Conservation (phyloP, 2,797 vertebrate species). For the Myotis planiceps region DNA sequence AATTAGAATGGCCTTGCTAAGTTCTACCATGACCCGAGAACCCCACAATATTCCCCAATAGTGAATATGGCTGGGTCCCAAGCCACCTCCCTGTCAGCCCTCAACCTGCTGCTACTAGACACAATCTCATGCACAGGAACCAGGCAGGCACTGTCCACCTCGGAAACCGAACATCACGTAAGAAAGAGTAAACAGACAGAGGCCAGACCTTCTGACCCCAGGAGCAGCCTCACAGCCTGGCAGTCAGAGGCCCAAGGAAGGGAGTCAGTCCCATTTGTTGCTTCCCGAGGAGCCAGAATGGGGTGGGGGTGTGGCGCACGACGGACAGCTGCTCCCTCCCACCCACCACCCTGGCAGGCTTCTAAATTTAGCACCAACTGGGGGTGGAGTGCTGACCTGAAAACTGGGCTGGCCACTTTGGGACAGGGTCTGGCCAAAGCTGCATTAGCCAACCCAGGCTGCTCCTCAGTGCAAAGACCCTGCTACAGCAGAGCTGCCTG, state of each 20-base stretch:
- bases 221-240: not conserved
- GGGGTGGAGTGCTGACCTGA: not conserved
- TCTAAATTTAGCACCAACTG: conserved; percentile 7
- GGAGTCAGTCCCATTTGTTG: not conserved
- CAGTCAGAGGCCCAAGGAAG: not conserved
- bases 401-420: not conserved
- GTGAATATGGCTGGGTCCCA: not conserved
- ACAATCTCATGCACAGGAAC: not conserved
- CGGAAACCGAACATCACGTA: not conserved
- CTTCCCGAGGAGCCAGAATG: not conserved
- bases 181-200: not conserved
- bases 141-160: not conserved
- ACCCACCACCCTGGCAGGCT: not conserved
- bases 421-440: not conserved
- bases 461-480: not conserved
- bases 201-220: not conserved
- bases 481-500: not conserved
- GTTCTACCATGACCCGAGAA: not conserved
- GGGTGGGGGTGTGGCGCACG: too few species aligned
- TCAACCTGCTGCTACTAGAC: not conserved
- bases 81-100: not conserved
- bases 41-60: not conserved
- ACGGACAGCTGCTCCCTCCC: not conserved
- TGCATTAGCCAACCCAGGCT: not conserved
- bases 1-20: not conserved